These are phyloP conservation scores for Mythimna loreyi DNA, from an alignment of 2,888 invertebrate species.

Conservation along the genomic window DNA sequence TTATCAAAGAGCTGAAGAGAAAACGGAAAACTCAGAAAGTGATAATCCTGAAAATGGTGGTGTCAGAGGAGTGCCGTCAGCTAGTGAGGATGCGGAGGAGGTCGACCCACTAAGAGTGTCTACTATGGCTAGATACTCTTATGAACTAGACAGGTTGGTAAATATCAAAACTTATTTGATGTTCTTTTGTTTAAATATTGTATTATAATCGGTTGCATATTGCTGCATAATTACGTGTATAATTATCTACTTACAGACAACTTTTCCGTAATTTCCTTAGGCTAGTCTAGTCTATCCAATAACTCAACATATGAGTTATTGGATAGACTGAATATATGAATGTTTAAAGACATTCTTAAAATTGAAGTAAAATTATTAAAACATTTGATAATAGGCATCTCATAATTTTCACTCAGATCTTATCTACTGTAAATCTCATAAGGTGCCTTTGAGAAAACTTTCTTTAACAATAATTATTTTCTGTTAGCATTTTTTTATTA, in stretches of 20 bases:
- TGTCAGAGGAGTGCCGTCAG: neutral
- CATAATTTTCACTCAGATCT: neutral
- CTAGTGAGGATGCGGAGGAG: constrained; percentile 3
- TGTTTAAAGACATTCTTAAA: neutral
- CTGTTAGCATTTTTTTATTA: too few relatives aligned
- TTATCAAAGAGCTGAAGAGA: constrained; percentile 23
- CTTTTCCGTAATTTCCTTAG: too few relatives aligned
- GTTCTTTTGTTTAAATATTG: neutral
- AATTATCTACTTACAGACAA: too few relatives aligned
- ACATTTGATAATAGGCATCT: neutral
- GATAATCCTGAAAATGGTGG: neutral
- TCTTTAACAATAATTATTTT: too few relatives aligned
- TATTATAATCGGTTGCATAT: neutral
- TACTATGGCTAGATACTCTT: constrained; percentile 47
- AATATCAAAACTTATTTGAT: neutral
- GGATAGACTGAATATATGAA: neutral
- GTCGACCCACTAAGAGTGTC: constrained; percentile 21
- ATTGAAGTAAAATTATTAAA: neutral
- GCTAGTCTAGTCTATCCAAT: too few relatives aligned
- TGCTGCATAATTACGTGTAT: constrained; percentile 3
- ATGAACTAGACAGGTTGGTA: constrained; percentile 55
- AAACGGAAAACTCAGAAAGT: neutral
- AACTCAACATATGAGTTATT: too few relatives aligned
- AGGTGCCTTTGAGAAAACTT: neutral
- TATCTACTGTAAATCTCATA: neutral